Evolutionary conservation across 2,888 invertebrate genomes (phyloP).

Genomic region (Dynastes tityus): DNA sequence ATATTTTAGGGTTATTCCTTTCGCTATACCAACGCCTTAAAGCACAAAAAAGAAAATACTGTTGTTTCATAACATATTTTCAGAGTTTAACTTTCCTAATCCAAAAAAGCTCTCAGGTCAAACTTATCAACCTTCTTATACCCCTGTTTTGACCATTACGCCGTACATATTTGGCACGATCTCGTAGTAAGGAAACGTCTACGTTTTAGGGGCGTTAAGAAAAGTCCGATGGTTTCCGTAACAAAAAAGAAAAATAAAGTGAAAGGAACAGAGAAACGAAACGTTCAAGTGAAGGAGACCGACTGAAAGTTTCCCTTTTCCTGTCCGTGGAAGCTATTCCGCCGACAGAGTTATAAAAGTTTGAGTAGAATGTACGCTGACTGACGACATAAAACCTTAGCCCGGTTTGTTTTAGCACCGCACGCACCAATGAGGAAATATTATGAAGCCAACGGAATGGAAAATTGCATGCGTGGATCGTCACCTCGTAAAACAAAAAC

Average conservation of each 20-base stretch:
- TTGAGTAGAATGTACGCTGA: constrained; percentile 57
- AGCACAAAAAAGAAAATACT: no score
- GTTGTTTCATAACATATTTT: constrained; percentile 3
- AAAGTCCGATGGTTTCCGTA: constrained; percentile 22
- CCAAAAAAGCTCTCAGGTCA: constrained; percentile 10
- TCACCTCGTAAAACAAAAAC: constrained; percentile 57
- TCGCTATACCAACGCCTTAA: no score
- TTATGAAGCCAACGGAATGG: constrained; percentile 57
- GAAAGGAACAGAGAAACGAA: constrained; percentile 14
- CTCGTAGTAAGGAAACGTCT: constrained; percentile 9
- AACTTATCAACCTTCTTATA: constrained; percentile 23
- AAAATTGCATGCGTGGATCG: constrained; percentile 58
- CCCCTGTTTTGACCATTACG: constrained; percentile 17
- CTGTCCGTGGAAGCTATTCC: constrained; percentile 50
- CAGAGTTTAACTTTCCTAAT: constrained; percentile 10
- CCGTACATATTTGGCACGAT: constrained; percentile 19
- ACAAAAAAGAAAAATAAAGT: constrained; percentile 36
- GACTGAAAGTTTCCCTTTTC: constrained; percentile 55
- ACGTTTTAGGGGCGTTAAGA: constrained; percentile 13
- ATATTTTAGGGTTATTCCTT: no score
- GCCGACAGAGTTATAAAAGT: constrained; percentile 57
- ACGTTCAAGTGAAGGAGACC: constrained; percentile 51
- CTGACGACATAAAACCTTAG: constrained; percentile 54
- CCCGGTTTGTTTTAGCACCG: constrained; percentile 48
- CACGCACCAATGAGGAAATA: constrained; percentile 57